Evolutionary conservation across 1,140 invertebrate species (phyloP).

Genomic region (Drosophila arawakana): DNA sequence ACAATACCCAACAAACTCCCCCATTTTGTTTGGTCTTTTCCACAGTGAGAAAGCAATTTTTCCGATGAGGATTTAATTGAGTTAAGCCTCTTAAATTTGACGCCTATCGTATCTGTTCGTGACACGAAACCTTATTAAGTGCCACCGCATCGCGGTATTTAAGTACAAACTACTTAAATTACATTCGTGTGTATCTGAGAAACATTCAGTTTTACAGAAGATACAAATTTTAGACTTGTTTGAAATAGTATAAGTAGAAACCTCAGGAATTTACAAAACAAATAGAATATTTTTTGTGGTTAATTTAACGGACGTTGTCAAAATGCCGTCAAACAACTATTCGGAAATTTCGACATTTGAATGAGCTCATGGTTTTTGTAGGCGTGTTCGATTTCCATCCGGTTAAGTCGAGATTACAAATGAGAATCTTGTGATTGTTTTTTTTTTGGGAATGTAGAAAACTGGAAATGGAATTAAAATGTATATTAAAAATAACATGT

Average conservation of each 20-base stretch:
- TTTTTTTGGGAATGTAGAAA: background rate
- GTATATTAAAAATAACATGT: too few relatives aligned
- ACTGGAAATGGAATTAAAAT: background rate
- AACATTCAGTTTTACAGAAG: too few relatives aligned
- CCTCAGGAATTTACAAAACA: too few relatives aligned
- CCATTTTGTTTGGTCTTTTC: constrained; percentile 21
- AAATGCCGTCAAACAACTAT: constrained; percentile 21
- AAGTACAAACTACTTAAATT: background rate
- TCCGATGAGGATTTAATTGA: constrained; percentile 23
- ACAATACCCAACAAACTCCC: constrained; percentile 21
- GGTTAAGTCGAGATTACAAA: constrained; percentile 8
- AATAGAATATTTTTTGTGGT: background rate
- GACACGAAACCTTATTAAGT: background rate
- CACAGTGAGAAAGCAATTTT: constrained; percentile 21
- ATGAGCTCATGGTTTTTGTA: constrained; percentile 15
- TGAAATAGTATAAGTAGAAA: too few relatives aligned
- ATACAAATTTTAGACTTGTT: too few relatives aligned
- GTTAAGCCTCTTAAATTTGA: constrained; percentile 44
- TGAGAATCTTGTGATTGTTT: constrained; percentile 11
- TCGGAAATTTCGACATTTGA: constrained; percentile 11
- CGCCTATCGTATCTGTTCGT: constrained; percentile 22
- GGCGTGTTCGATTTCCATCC: constrained; percentile 31
- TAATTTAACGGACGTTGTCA: background rate
- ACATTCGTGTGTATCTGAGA: background rate
- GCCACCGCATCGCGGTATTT: background rate